Base-by-base conservation (phyloP, 2,888 invertebrate species). In the Gastrophysa polygoni region DNA sequence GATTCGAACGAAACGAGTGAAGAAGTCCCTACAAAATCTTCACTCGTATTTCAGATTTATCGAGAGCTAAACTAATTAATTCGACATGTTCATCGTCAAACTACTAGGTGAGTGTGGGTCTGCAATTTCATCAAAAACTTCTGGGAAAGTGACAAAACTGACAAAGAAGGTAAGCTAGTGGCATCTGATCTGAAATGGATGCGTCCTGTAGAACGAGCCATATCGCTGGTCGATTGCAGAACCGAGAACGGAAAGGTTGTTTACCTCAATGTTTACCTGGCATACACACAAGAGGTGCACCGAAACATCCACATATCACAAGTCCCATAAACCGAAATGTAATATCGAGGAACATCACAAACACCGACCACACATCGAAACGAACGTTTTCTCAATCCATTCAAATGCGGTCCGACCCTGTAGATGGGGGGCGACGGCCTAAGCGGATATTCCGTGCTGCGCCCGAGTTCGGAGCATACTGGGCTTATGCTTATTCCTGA, bases 251-350 rank as follows among this genome's bases (percentile, higher is more conserved):
- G 47, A 52, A 66, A 72, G 71, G 72, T 72, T 72, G 69, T 72
- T 72, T 72, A 72, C 72, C 72, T 72, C 62, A 38, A 24, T 67
- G 66, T 68, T 70, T 68, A 70, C 68, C 68, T 70, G 58, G 60
- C 28, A 34, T 48, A 63, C 63, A 68, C 73, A 72, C 69, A 71
- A 72, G 71, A 68, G 63, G 58, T 60, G 34, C 34, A 61, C 65
- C 56, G 61, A 68, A 68, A 63, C 62, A 66, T 55, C 64, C 61
- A 67, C 59, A 57, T 52, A 32, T 59, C 57, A 63, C 63, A 52
- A 20, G 44, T 34, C 46, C 57, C 48, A 59, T 59, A 47, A 56
- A 28, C 21, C 47, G 24, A 66, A 59, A 62, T 56, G 55, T 59
- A 59, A 44, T 51, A 49, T 32, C 47, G 18, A 38, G 48, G 32